phyloP scores from a whole-genome alignment of 2,113 vertebrate species.

The Colinus virginianus region DNA sequence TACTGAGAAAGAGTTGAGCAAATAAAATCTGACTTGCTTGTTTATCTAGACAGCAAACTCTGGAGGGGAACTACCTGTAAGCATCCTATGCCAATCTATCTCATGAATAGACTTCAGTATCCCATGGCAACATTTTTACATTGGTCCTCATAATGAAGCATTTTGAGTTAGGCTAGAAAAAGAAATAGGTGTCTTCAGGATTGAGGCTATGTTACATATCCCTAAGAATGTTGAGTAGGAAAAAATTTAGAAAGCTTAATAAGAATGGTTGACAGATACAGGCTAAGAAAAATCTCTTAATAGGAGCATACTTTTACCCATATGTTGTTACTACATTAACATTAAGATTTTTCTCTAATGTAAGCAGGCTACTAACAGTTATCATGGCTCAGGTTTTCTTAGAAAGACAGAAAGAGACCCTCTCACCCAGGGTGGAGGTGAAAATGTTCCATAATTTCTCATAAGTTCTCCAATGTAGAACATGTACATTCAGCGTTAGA shows the following conservation, averaged over 20 bases:
- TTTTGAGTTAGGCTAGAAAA: not conserved
- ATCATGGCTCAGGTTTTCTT: not conserved
- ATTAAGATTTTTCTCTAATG: not conserved
- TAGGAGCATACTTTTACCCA: not conserved
- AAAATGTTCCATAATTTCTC: not conserved
- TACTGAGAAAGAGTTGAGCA: not conserved
- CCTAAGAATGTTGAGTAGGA: not conserved
- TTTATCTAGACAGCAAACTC: not conserved
- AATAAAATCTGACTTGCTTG: not conserved
- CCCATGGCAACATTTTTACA: not conserved
- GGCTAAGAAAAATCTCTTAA: not conserved
- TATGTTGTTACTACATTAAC: not conserved
- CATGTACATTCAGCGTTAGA: not conserved
- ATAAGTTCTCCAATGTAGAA: not conserved
- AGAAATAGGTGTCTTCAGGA: not conserved
- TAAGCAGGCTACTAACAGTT: not conserved
- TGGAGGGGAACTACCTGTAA: not conserved
- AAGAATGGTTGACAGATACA: not conserved
- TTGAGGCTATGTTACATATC: fast-evolving
- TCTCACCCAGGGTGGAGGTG: not conserved
- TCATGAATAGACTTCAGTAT: not conserved
- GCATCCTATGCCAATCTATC: not conserved
- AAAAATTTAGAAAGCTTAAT: not conserved
- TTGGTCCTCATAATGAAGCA: not conserved
- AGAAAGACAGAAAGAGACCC: not conserved